Percentiles rank a stretch among this genome's conserved stretches.
phyloP scores from a whole-genome alignment of 2,797 vertebrate genomes.

The Aphelocoma californica region DNA sequence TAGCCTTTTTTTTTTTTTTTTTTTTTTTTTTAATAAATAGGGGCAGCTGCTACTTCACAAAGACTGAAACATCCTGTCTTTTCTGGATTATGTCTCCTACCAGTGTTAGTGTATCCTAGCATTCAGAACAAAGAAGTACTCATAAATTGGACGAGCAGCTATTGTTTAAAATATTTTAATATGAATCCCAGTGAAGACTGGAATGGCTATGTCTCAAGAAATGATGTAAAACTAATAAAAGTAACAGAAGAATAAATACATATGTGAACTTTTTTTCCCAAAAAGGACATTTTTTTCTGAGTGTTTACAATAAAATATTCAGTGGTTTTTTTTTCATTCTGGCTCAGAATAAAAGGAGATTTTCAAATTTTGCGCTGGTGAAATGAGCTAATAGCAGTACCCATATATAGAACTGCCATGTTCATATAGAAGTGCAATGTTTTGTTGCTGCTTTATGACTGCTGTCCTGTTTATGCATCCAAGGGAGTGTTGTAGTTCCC shows the following conservation, averaged over 20 bases:
- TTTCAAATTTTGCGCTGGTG: neutral
- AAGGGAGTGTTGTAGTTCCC: neutral
- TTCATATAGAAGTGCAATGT: neutral
- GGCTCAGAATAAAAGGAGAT: neutral
- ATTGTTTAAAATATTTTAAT: slow-evolving; percentile 29
- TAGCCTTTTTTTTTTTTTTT: neutral
- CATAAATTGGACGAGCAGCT: neutral
- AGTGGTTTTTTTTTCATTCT: neutral
- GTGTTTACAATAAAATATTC: neutral
- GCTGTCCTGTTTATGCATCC: neutral
- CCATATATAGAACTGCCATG: neutral
- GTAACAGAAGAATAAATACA: neutral
- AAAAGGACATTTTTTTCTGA: neutral
- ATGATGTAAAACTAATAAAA: neutral
- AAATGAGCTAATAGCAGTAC: neutral
- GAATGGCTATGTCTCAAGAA: neutral
- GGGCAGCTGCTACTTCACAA: neutral
- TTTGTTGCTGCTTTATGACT: neutral
- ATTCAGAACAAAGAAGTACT: neutral
- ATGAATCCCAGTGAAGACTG: neutral
- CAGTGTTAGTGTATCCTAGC: neutral
- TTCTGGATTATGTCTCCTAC: slow-evolving; percentile 27
- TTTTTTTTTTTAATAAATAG: neutral
- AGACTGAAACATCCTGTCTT: slow-evolving; percentile 4
- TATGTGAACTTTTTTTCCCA: neutral